Base-by-base conservation (phyloP, 2,113 vertebrate genomes). In the Excalfactoria chinensis region DNA sequence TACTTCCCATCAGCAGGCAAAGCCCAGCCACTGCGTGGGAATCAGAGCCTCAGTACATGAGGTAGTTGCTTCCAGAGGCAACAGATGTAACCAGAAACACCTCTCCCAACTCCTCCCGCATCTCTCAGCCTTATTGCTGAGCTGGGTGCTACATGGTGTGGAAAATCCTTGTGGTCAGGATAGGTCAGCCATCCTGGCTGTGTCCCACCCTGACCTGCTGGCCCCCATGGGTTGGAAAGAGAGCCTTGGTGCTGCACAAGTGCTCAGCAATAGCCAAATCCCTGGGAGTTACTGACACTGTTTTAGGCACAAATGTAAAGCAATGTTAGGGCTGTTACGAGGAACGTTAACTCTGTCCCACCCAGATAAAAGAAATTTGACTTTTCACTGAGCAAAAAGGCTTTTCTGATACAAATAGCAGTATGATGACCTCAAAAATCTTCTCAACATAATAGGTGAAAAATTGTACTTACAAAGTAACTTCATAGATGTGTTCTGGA, bases 391-490 rank as follows among this genome's bases (percentile, higher is more conserved):
- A 44, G 32, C 49, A 72, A 32, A 51, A 26, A 62, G 19, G 40
- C 22, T 28, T 77, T 87, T 35, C 1, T 8, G 66, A 30, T 79
- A n/a, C 67, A 64, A 41, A 20, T 22, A 82, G 13, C 51, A 46
- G 11, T 32, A 19, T 8, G 19, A 8, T 23, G 40, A 23, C 35
- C n/a, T 66, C 41, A 20, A 22, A 19, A 30, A 28, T 23, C 46
- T 13, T 59, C 79, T 28, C 34, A 67, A 35, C 2, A 5, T 21
- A 23, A 35, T 28, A n/a, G n/a, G 5, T 3, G 59, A 78, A 55
- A 66, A 51, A 35, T 5, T 5, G 26, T 48, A 97, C 97, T 97
- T 63, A 97, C 97, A 96, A 96, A 60, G 59, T 30, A 19, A 95
- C 93, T 91, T 89, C 81, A 28, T 89, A 96, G 44, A 40, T 9